phyloP scores from a whole-genome alignment of 35 echinoderm and acorn worm species.

The Ophioderma brevispina region DNA sequence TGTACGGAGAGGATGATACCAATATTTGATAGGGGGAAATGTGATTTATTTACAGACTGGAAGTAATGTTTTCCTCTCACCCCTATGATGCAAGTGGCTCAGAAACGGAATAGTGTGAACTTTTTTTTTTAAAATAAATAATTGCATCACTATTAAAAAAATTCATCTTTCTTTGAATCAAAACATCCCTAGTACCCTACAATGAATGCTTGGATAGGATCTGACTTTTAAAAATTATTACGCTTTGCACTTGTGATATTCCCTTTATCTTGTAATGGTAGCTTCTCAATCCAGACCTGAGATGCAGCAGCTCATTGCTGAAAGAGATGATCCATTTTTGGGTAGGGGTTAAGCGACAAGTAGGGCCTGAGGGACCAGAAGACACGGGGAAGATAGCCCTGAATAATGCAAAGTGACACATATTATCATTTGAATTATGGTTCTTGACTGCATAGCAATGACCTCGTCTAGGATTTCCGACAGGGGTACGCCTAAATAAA shows the following conservation, averaged over 20 bases:
- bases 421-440: conserved; percentile 7
- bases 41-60: too few relatives aligned
- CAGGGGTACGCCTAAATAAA: not conserved
- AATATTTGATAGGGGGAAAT: too few relatives aligned
- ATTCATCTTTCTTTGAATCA: too few relatives aligned
- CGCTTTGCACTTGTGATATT: too few relatives aligned
- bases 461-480: not conserved
- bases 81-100: too few relatives aligned
- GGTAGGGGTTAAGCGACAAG: not conserved
- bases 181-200: too few relatives aligned
- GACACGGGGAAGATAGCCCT: not conserved
- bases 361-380: not conserved
- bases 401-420: not conserved
- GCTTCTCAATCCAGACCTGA: not conserved
- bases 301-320: not conserved
- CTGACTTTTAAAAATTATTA: not conserved
- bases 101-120: too few relatives aligned
- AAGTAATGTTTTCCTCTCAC: too few relatives aligned
- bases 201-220: not conserved
- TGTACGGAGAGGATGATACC: too few relatives aligned
- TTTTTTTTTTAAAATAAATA: too few relatives aligned
- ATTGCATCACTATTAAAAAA: too few relatives aligned
- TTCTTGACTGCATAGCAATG: not conserved
- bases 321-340: not conserved
- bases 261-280: not conserved